Evolutionary conservation across 64 coral and sea anemone genomes (phyloP).

Genomic region (Dendronephthya gigantea): DNA sequence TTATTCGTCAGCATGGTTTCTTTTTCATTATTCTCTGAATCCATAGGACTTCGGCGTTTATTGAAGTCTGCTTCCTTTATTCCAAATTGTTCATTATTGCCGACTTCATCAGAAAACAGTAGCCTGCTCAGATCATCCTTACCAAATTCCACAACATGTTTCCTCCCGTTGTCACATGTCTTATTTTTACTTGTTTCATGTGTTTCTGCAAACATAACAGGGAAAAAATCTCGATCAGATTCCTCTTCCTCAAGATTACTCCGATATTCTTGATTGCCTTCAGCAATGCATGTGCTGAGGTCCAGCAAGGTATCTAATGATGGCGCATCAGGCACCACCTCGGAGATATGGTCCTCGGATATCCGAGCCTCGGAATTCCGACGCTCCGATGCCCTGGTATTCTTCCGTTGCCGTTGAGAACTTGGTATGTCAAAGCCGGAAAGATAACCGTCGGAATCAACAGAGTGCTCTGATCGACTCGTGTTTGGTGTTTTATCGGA

Average conservation of each 20-base stretch:
- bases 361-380: no score
- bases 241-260: neutral
- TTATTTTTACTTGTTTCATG: neutral
- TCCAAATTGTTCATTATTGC: neutral
- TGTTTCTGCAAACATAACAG: neutral
- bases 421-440: neutral
- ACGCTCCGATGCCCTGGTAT: neutral
- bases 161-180: neutral
- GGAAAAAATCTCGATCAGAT: neutral
- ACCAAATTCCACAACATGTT: neutral
- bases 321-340: neutral
- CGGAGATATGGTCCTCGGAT: neutral
- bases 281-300: neutral
- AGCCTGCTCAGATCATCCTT: neutral
- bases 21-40: neutral
- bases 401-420: neutral
- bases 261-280: neutral
- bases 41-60: neutral
- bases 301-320: neutral
- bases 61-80: neutral
- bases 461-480: neutral
- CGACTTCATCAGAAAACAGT: neutral
- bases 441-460: neutral
- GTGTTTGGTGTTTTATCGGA: neutral
- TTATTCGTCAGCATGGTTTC: neutral